Percentiles rank a stretch among this genome's conserved stretches.
Evolutionary conservation across 2,888 invertebrate species (phyloP).

Genomic region (Oxytorus armatus): DNA sequence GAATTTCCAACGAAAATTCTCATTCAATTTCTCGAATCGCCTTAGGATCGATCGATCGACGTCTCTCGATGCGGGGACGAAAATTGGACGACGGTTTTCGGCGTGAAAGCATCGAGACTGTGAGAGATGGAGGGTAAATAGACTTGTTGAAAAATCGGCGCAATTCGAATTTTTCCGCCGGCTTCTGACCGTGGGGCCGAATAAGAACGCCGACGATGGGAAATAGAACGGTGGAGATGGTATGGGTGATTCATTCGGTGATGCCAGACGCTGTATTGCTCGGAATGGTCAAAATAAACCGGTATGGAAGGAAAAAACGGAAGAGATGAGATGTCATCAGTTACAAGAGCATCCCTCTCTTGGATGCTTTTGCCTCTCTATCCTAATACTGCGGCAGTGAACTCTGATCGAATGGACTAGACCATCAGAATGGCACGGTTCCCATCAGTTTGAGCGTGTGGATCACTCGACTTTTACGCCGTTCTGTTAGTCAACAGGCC

Average conservation of each 20-base stretch:
- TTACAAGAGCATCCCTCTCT: conserved; percentile 56
- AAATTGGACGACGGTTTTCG: conserved; percentile 30
- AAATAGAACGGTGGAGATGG: conserved; percentile 34
- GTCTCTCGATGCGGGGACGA: background rate
- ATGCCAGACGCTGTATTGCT: conserved; percentile 20
- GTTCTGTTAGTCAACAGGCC: background rate
- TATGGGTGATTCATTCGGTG: background rate
- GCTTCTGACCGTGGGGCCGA: conserved; percentile 38
- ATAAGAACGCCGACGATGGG: conserved; percentile 29
- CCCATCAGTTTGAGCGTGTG: background rate
- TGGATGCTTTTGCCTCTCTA: background rate
- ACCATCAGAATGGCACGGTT: background rate
- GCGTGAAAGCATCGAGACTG: conserved; percentile 24
- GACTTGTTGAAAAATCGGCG: conserved; percentile 72
- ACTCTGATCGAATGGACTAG: background rate
- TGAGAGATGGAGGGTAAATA: conserved; percentile 70
- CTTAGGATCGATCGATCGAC: conserved; percentile 10
- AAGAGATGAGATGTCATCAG: conserved; percentile 63
- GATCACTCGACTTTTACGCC: background rate
- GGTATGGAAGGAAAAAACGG: conserved; percentile 20
- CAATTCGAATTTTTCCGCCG: conserved; percentile 63
- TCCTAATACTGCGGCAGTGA: background rate
- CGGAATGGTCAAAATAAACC: conserved; percentile 2
- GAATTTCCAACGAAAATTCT: conserved; percentile 54
- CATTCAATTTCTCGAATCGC: conserved; percentile 67